These are phyloP conservation scores for Drosophila paracracens DNA, from an alignment of 2,888 invertebrate species.

Conservation along the genomic window DNA sequence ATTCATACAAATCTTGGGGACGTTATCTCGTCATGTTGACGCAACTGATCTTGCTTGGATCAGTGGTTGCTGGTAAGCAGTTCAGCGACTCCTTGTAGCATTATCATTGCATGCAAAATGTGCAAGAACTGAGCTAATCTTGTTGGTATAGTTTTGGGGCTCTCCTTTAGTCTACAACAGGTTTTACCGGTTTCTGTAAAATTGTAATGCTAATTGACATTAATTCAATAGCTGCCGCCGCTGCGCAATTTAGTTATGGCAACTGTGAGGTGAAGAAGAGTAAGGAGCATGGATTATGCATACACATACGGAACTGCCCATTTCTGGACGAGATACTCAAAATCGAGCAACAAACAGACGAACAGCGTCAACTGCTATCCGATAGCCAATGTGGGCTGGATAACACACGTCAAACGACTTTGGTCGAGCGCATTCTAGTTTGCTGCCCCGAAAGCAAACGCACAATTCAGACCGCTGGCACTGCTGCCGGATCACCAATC, in stretches of 20 bases:
- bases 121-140: background rate
- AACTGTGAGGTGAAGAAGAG: slow-evolving; percentile 66
- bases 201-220: slow-evolving; percentile 18
- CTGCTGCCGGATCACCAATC: background rate
- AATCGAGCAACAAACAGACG: slow-evolving; percentile 33
- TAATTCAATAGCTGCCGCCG: slow-evolving; percentile 20
- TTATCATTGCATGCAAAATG: background rate
- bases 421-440: slow-evolving; percentile 87
- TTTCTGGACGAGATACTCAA: slow-evolving; percentile 62
- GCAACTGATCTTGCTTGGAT: slow-evolving; percentile 30
- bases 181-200: slow-evolving; percentile 52
- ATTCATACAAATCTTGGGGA: slow-evolving; percentile 17
- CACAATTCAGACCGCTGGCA: background rate
- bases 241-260: slow-evolving; percentile 69
- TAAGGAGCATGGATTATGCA: slow-evolving; percentile 72
- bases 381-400: slow-evolving; percentile 89
- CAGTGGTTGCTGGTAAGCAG: slow-evolving; percentile 46
- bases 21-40: slow-evolving; percentile 22
- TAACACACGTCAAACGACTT: slow-evolving; percentile 72
- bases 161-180: slow-evolving; percentile 19
- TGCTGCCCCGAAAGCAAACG: slow-evolving; percentile 72
- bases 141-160: background rate
- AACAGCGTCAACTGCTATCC: slow-evolving; percentile 52
- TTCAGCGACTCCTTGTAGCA: background rate
- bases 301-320: slow-evolving; percentile 74